A percentile compares a stretch with the other conserved stretches of the same genome.
phyloP scores from a whole-genome alignment of 2,888 invertebrate species.

The Plebejus argus region DNA sequence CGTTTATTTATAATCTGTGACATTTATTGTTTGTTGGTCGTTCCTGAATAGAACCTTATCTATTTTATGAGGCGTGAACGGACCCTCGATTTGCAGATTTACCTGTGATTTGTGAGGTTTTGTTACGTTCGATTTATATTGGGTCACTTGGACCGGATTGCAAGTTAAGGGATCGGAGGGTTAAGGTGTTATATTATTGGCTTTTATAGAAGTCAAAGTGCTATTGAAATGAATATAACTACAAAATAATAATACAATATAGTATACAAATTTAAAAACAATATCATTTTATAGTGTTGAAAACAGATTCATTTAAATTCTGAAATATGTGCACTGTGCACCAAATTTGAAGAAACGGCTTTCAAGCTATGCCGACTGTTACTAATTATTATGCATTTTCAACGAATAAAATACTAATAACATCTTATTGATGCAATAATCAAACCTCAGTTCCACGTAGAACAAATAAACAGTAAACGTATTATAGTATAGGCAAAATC shows the following conservation, averaged over 20 bases:
- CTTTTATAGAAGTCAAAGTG: not conserved
- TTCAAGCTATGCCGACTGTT: not conserved
- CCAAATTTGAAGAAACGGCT: not conserved
- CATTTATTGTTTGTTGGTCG: constrained; percentile 60
- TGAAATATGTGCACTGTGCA: too few relatives aligned
- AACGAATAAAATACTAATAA: not conserved
- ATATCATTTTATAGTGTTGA: too few relatives aligned
- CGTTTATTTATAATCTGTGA: constrained; percentile 53
- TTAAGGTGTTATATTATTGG: not conserved
- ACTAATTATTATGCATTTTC: not conserved
- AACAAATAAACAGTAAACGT: constrained; percentile 52
- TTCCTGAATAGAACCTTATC: constrained; percentile 44
- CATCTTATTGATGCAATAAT: constrained; percentile 43
- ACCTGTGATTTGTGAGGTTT: constrained; percentile 13
- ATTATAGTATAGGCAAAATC: constrained; percentile 41
- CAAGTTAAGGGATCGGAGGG: not conserved
- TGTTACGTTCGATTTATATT: constrained; percentile 30
- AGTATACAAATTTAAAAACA: too few relatives aligned
- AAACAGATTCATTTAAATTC: too few relatives aligned
- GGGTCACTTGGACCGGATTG: not conserved
- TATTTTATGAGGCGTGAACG: constrained; percentile 57
- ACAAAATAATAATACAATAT: too few relatives aligned
- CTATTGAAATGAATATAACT: too few relatives aligned
- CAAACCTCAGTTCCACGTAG: constrained; percentile 51
- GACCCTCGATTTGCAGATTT: constrained; percentile 24